Evolutionary conservation across 2,113 vertebrate genomes (phyloP).

Genomic region (Symphodus melops): DNA sequence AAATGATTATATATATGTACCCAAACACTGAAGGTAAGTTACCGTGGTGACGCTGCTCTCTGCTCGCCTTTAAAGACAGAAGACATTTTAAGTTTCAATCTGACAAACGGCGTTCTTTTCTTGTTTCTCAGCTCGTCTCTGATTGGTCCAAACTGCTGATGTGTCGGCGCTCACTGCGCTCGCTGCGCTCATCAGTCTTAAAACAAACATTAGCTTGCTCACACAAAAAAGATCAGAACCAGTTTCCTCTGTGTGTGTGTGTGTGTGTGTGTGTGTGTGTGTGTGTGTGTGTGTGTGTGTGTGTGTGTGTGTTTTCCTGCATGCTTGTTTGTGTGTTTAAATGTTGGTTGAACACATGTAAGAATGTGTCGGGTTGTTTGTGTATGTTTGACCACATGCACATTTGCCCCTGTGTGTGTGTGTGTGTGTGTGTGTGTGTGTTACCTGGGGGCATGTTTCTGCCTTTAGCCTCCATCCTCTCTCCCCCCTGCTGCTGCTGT

Average conservation of each 20-base stretch:
- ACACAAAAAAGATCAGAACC: slow-evolving; percentile 37
- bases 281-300: slow-evolving; percentile 16
- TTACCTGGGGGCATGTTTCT: slow-evolving; percentile 83
- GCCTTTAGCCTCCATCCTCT: slow-evolving; percentile 83
- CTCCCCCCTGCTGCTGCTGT: slow-evolving; percentile 59
- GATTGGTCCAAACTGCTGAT: not conserved
- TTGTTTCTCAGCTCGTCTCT: not conserved
- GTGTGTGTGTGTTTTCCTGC: slow-evolving; percentile 14
- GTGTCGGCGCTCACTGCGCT: not conserved
- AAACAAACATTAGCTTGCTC: slow-evolving; percentile 26
- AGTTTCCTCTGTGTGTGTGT: slow-evolving; percentile 26
- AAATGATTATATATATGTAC: too few species aligned
- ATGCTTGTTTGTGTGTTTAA: slow-evolving; percentile 15
- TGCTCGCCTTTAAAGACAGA: too few species aligned
- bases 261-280: not conserved
- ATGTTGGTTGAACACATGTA: not conserved
- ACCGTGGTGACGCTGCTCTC: too few species aligned
- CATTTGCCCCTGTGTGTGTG: slow-evolving; percentile 1
- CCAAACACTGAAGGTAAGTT: too few species aligned
- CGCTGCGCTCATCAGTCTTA: not conserved
- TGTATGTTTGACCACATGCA: slow-evolving; percentile 18
- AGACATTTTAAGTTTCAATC: too few species aligned
- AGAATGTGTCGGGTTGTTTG: slow-evolving; percentile 5
- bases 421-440: slow-evolving; percentile 34
- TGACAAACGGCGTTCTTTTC: not conserved